These are phyloP conservation scores for Cromileptes altivelis DNA, from an alignment of 2,113 vertebrate species.

Conservation along the genomic window DNA sequence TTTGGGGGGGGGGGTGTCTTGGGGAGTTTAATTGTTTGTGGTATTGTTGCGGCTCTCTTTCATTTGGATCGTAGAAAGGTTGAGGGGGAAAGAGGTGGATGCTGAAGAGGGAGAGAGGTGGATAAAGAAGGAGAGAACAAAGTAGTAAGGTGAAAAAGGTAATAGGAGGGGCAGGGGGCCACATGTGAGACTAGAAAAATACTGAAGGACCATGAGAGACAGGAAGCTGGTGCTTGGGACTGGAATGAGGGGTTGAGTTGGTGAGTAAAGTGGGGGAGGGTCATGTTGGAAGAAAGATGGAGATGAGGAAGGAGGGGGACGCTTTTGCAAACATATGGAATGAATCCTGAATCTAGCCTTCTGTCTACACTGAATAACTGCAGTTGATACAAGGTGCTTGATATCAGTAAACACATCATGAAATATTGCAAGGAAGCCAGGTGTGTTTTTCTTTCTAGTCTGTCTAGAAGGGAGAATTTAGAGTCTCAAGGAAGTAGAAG, in stretches of 20 bases:
- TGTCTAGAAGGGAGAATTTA: conserved; percentile 7
- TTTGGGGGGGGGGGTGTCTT: conserved; percentile 9
- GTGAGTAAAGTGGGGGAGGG: conserved; percentile 64
- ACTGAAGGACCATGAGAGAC: conserved; percentile 56
- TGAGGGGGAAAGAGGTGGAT: background rate
- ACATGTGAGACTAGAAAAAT: conserved; percentile 54
- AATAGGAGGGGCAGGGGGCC: conserved; percentile 15
- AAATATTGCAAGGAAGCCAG: background rate
- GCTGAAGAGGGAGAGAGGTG: background rate
- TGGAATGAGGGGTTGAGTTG: conserved; percentile 68
- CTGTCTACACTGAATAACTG: background rate
- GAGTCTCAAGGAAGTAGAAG: conserved; percentile 3
- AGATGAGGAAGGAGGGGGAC: conserved; percentile 23
- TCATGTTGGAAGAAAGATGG: conserved; percentile 43
- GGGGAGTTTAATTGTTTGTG: conserved; percentile 43
- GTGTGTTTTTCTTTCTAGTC: conserved; percentile 26
- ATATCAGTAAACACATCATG: background rate
- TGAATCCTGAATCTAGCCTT: background rate
- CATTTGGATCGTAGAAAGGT: background rate
- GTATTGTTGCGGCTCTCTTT: conserved; percentile 7
- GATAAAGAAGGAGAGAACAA: background rate
- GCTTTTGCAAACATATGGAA: background rate
- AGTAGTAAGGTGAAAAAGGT: conserved; percentile 45
- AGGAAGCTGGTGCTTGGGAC: conserved; percentile 68
- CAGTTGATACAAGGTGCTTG: background rate